Conservation (phyloP, 2,797 vertebrate genomes). For the Threskiornis aethiopicus region DNA sequence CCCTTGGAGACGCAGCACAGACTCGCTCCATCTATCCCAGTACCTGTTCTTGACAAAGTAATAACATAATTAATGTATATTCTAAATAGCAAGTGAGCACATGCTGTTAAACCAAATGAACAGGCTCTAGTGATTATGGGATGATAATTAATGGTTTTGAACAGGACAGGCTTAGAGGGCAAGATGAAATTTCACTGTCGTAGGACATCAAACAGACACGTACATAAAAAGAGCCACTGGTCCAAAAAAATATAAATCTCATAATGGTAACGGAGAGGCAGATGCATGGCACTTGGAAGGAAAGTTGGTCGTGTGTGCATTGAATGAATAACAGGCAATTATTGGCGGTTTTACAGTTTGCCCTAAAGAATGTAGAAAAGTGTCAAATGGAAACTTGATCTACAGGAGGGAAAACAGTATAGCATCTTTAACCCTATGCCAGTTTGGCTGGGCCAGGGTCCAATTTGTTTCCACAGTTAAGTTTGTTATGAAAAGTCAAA, state of each 20-base stretch:
- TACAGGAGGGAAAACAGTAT: neutral
- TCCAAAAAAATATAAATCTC: neutral
- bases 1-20: neutral
- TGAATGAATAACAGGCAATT: conserved; percentile 74
- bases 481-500: neutral
- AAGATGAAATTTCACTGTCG: conserved; percentile 62
- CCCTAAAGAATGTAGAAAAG: conserved; percentile 42
- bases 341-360: conserved; percentile 38
- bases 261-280: conserved; percentile 13
- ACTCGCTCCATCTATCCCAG: neutral
- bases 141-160: conserved; percentile 10
- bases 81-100: neutral
- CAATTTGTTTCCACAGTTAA: neutral
- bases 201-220: conserved; percentile 25
- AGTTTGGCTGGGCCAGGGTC: neutral
- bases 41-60: neutral
- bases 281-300: neutral
- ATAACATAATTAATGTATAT: neutral
- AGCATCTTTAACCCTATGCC: neutral
- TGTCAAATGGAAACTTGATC: conserved; percentile 61
- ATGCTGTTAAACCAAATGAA: neutral
- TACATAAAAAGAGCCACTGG: conserved; percentile 33
- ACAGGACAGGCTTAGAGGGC: neutral
- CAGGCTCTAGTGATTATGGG: neutral
- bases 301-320: conserved; percentile 27